These are phyloP conservation scores for Coelopa pilipes DNA, from an alignment of 2,888 invertebrate species.

Conservation along the genomic window DNA sequence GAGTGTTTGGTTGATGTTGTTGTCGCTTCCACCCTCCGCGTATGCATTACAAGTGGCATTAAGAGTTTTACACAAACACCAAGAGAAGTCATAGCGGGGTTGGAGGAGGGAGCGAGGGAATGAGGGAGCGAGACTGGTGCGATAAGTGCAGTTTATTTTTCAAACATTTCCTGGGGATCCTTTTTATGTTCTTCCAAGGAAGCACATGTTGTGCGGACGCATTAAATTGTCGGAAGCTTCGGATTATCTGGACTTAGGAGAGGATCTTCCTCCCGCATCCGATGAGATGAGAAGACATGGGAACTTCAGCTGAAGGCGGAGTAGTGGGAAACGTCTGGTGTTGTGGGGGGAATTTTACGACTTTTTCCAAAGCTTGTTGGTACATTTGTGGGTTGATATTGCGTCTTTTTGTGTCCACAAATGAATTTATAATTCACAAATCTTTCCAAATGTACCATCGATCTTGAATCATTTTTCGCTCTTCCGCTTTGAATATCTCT, in stretches of 20 bases:
- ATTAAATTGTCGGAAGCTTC: constrained; percentile 23
- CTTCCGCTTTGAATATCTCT: too few relatives aligned
- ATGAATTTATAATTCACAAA: too few relatives aligned
- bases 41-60: constrained; percentile 27
- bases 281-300: neutral
- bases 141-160: constrained; percentile 1
- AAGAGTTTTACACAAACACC: constrained; percentile 23
- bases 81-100: constrained; percentile 4
- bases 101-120: neutral
- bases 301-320: neutral
- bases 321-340: too few relatives aligned
- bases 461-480: too few relatives aligned
- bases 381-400: too few relatives aligned
- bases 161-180: neutral
- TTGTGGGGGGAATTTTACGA: too few relatives aligned
- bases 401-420: too few relatives aligned
- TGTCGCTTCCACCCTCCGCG: constrained; percentile 2
- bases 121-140: too few relatives aligned
- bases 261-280: neutral
- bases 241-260: constrained; percentile 23
- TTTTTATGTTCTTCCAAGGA: neutral
- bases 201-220: constrained; percentile 16
- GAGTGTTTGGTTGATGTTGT: neutral
- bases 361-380: too few relatives aligned
- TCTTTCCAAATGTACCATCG: too few relatives aligned